A percentile compares a stretch with the other conserved stretches of the same genome.
These are phyloP conservation scores for Actenoides lindsayi DNA, from an alignment of 2,113 vertebrate genomes.

Conservation along the genomic window DNA sequence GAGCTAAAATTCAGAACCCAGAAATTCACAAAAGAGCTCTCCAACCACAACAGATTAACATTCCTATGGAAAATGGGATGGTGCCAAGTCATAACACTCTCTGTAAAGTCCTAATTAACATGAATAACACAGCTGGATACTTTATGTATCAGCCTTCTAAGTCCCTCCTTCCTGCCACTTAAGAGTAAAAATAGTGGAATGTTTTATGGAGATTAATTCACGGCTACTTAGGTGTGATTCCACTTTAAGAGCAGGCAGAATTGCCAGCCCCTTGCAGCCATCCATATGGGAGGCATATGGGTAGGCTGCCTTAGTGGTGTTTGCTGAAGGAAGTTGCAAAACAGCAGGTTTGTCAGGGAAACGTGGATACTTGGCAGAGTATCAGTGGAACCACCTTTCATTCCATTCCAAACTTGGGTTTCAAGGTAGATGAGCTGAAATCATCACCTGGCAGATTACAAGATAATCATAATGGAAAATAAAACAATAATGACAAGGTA, in stretches of 20 bases:
- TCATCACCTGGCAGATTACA: not conserved
- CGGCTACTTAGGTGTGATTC: not conserved
- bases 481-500: not conserved
- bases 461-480: not conserved
- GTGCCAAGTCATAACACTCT: conserved; percentile 7
- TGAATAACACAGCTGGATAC: conserved; percentile 55
- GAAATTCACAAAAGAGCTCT: not conserved
- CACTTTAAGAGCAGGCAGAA: not conserved
- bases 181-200: conserved; percentile 5
- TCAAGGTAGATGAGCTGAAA: not conserved
- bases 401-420: not conserved
- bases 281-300: not conserved
- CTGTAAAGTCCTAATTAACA: conserved; percentile 34
- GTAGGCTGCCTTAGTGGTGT: not conserved
- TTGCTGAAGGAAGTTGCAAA: conserved; percentile 21
- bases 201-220: conserved; percentile 13
- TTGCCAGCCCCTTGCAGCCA: not conserved
- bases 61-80: conserved; percentile 42
- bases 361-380: not conserved
- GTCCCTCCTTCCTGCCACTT: conserved; percentile 50
- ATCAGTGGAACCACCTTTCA: not conserved
- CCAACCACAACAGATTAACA: conserved; percentile 31
- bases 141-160: conserved; percentile 31
- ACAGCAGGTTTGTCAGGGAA: not conserved
- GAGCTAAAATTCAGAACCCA: not conserved